Evolutionary conservation across 2,888 invertebrate genomes (phyloP).

Genomic region (Spisula subtruncata): DNA sequence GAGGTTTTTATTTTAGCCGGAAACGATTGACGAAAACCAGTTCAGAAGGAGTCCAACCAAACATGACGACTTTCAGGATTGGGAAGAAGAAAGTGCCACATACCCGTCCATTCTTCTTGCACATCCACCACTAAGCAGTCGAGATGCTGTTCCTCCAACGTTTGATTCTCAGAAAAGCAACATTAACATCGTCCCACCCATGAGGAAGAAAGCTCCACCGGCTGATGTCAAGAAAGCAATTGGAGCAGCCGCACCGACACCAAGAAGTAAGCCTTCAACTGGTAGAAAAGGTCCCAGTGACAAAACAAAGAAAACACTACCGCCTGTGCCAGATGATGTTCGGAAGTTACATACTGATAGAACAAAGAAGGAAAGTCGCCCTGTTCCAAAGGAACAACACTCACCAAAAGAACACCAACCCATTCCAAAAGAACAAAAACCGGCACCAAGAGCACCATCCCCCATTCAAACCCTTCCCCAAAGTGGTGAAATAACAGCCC

Average conservation of each 20-base stretch:
- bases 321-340: conserved; percentile 52
- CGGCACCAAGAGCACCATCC: neutral
- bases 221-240: conserved; percentile 40
- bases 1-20: conserved; percentile 53
- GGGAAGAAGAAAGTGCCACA: conserved; percentile 24
- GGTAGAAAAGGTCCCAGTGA: neutral
- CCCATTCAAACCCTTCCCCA: conserved; percentile 22
- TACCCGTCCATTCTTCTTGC: conserved; percentile 49
- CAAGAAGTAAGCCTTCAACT: neutral
- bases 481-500: conserved; percentile 38
- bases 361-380: neutral
- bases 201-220: conserved; percentile 40
- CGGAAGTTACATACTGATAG: neutral
- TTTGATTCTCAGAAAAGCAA: conserved; percentile 49
- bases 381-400: neutral
- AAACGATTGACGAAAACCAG: conserved; percentile 52
- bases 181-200: conserved; percentile 60
- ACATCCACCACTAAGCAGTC: conserved; percentile 65
- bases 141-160: conserved; percentile 59
- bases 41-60: conserved; percentile 30
- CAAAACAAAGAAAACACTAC: conserved; percentile 36
- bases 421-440: neutral
- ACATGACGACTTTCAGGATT: conserved; percentile 1
- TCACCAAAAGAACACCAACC: neutral
- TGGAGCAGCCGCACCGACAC: conserved; percentile 7